Evolutionary conservation across 1,140 invertebrate genomes (phyloP).

Genomic region (Drosophila hydei): DNA sequence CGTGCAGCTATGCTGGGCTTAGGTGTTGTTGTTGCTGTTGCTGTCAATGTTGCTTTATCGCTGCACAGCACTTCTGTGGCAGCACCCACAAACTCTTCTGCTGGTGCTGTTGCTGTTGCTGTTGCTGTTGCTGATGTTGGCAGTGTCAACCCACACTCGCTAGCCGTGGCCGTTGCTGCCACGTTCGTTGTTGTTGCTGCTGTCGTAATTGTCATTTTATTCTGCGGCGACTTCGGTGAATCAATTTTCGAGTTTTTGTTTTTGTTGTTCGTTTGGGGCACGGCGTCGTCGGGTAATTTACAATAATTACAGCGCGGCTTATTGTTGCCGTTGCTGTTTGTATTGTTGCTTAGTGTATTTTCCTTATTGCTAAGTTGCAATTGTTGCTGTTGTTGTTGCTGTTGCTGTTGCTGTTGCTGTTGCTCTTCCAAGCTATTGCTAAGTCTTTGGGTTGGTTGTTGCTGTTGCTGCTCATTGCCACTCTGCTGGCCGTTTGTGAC

Average conservation of each 20-base stretch:
- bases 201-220: constrained; percentile 82
- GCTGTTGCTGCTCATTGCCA: constrained; percentile 73
- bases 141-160: constrained; percentile 70
- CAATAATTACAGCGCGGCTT: constrained; percentile 78
- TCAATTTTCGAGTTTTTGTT: constrained; percentile 70
- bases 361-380: constrained; percentile 77
- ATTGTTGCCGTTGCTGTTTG: constrained; percentile 58
- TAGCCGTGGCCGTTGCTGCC: constrained; percentile 52
- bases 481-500: constrained; percentile 73
- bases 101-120: constrained; percentile 29
- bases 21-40: constrained; percentile 56
- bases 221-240: constrained; percentile 75
- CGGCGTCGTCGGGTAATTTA: constrained; percentile 80
- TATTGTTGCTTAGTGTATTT: constrained; percentile 70
- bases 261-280: constrained; percentile 72
- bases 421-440: constrained; percentile 77
- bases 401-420: constrained; percentile 43
- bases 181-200: constrained; percentile 60
- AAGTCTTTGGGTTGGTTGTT: constrained; percentile 83
- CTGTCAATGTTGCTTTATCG: constrained; percentile 77
- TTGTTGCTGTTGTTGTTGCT: constrained; percentile 45
- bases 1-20: constrained; percentile 75
- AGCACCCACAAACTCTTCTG: constrained; percentile 73
- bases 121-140: constrained; percentile 39
- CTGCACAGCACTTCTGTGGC: constrained; percentile 77